A percentile compares a stretch with the other conserved stretches of the same genome.
Evolutionary conservation across 1,140 invertebrate genomes (phyloP).

Genomic region (Neuroterus valhalla): DNA sequence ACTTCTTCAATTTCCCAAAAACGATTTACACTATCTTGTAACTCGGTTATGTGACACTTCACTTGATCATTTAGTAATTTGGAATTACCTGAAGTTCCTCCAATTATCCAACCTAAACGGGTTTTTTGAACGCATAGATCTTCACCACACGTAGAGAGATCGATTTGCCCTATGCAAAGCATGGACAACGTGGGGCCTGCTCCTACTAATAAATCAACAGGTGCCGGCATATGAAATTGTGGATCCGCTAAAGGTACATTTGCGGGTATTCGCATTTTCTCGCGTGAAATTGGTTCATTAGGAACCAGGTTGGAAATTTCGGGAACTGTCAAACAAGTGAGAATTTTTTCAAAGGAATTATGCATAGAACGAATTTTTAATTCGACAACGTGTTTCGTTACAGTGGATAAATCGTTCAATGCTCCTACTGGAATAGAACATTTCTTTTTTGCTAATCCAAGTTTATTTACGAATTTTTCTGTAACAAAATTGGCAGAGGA

Average conservation of each 20-base stretch:
- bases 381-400: not conserved
- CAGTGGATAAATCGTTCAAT: not conserved
- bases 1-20: constrained; percentile 51
- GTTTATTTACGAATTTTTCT: constrained; percentile 23
- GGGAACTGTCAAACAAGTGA: constrained; percentile 42
- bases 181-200: constrained; percentile 43
- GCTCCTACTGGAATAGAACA: constrained; percentile 10
- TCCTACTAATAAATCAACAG: constrained; percentile 45
- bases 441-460: not conserved
- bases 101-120: constrained; percentile 42
- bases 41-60: too few species aligned
- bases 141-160: constrained; percentile 29
- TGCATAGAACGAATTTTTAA: constrained; percentile 25
- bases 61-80: not conserved
- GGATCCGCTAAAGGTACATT: constrained; percentile 49
- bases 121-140: constrained; percentile 53
- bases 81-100: constrained; percentile 13
- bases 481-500: constrained; percentile 33
- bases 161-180: constrained; percentile 46
- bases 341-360: constrained; percentile 37
- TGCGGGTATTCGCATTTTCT: constrained; percentile 38
- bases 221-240: constrained; percentile 45
- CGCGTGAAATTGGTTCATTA: constrained; percentile 38
- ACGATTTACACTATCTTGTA: too few species aligned
- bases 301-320: constrained; percentile 41